A percentile compares a stretch with the other conserved stretches of the same genome.
These are phyloP conservation scores for Cephalophus harveyi DNA, from an alignment of 2,113 vertebrate species.

Conservation along the genomic window DNA sequence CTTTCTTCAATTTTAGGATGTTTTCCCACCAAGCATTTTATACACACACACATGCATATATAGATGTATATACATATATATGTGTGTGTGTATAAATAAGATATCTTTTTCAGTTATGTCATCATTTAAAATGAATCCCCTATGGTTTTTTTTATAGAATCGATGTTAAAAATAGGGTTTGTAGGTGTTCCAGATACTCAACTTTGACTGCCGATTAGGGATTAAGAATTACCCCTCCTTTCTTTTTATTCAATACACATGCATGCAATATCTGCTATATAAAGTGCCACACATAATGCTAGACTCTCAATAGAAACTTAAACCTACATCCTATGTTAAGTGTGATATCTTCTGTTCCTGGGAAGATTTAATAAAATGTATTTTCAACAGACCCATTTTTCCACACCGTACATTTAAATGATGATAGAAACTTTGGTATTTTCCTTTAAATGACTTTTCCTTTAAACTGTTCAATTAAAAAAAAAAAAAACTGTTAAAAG, in stretches of 20 bases:
- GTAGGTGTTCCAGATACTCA: not conserved
- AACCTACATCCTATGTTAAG: not conserved
- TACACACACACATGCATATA: not conserved
- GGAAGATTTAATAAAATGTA: not conserved
- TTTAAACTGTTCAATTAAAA: not conserved
- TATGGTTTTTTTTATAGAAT: not conserved
- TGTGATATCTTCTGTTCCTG: not conserved
- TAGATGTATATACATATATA: not conserved
- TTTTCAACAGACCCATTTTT: not conserved
- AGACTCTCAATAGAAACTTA: not conserved
- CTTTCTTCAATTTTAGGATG: not conserved
- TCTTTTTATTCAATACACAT: not conserved
- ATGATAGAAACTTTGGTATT: not conserved
- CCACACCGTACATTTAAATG: not conserved
- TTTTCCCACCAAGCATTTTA: not conserved
- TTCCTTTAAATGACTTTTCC: slow-evolving; percentile 17
- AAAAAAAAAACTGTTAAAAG: not conserved
- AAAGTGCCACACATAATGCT: not conserved
- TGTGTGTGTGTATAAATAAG: not conserved
- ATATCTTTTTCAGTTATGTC: not conserved
- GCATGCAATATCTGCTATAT: not conserved
- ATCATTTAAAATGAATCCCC: not conserved
- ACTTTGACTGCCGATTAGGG: not conserved
- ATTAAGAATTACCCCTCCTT: not conserved
- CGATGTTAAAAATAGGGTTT: not conserved